Evolutionary conservation across 2,113 vertebrate species (phyloP), one percentile per base, ranked within the genome.

Genomic region (Psittacus erithacus): DNA sequence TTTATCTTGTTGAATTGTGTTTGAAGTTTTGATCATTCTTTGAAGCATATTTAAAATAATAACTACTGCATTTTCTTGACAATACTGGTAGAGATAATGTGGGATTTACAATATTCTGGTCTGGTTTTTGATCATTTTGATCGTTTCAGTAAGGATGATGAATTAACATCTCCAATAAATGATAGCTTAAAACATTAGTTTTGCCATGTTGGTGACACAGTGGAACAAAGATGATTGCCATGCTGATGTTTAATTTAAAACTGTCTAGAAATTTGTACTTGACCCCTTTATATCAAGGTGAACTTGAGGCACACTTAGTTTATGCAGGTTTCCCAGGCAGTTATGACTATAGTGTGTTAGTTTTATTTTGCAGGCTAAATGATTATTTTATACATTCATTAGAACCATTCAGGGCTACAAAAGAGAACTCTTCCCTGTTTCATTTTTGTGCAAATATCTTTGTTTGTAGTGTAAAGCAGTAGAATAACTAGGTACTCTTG

Each of bases 11-110:
- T 33, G 71, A 96, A 94, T 92, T 19, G 1, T 90, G 82, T 86
- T 95, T 92, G 94, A 92, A 95, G 70, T 91, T 89, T 73, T 82
- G 92, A 65, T 81, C 44, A 47, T 93, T 95, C 75, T 88, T 94
- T 86, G 90, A 96, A 96, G 76, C 39, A 44, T 76, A 91, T 82
- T 92, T 86, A 95, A 96, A 94, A 96, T 94, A 97, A 94, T 90
- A 97, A 94, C 83, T 78, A 62, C 59, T 94, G 80, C 47, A 59
- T 96, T 95, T 96, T 75, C 82, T 94, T 93, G 95, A 86, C 82
- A 95, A 88, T 69, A 65, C 19, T 70, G 39, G 62, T 81, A 67
- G 83, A 82, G 90, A 95, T 94, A 97, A 91, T 47, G 74, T n/a
- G 75, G 65, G 52, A 89, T 85, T 94, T 86, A 69, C 50, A 59